Conservation (phyloP, 1,140 invertebrate species). For the Chelonus insularis region DNA sequence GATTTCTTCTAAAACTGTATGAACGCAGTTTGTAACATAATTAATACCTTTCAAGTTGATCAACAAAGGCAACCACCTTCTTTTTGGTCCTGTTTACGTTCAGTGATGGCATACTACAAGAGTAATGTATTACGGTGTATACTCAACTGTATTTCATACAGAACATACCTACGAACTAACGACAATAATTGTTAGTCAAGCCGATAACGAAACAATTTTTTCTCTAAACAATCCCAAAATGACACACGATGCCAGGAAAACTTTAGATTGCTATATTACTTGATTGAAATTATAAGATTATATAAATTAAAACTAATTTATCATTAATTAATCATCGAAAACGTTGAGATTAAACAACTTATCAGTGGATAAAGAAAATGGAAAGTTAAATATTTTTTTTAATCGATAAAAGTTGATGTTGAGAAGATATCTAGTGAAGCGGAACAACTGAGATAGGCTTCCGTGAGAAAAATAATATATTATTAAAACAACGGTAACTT, state of each 20-base stretch:
- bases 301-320: too few species aligned
- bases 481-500: constrained; percentile 16
- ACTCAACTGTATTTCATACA: constrained; percentile 14
- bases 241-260: background rate
- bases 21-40: background rate
- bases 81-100: constrained; percentile 57
- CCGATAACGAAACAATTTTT: background rate
- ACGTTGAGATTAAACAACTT: background rate
- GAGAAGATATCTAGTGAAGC: constrained; percentile 17
- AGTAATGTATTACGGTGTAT: constrained; percentile 34
- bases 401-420: background rate
- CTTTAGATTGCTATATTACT: too few species aligned
- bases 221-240: background rate
- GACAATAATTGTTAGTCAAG: constrained; percentile 3
- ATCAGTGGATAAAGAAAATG: background rate
- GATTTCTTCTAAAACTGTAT: background rate
- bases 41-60: constrained; percentile 55
- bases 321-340: background rate
- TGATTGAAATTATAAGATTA: too few species aligned
- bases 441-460: constrained; percentile 22
- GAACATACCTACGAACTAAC: constrained; percentile 5
- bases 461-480: constrained; percentile 23
- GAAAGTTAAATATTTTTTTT: constrained; percentile 10
- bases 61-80: constrained; percentile 60
- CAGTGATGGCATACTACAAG: constrained; percentile 59